Evolutionary conservation across 2,113 vertebrate genomes (phyloP).

Genomic region (Ailurus styani): DNA sequence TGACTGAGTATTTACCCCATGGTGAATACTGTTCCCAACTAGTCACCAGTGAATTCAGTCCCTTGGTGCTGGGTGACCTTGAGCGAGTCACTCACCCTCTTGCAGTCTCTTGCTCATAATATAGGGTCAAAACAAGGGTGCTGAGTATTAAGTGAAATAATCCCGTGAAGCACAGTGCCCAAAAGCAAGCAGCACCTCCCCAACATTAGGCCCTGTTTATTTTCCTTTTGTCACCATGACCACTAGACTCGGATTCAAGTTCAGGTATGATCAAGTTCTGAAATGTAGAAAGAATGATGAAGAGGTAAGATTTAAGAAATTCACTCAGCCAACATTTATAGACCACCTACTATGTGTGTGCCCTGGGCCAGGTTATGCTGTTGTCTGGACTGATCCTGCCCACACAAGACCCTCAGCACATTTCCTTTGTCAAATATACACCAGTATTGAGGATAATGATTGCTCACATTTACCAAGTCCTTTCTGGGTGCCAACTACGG

Average conservation of each 20-base stretch:
- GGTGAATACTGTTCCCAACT: not conserved
- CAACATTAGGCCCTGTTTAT: not conserved
- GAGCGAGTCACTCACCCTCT: not conserved
- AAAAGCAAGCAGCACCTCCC: not conserved
- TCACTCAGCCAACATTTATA: not conserved
- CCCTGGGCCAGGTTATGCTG: too few species aligned
- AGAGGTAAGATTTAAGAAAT: not conserved
- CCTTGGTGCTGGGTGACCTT: not conserved
- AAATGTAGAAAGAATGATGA: not conserved
- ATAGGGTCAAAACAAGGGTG: not conserved
- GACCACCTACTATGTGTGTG: not conserved
- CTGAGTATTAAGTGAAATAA: not conserved
- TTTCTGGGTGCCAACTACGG: not conserved
- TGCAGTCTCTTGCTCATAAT: not conserved
- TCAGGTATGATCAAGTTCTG: not conserved
- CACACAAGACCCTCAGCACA: not conserved
- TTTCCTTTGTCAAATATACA: not conserved
- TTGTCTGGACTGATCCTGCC: not conserved
- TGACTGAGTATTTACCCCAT: not conserved
- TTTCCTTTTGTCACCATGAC: not conserved
- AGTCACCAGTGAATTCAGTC: not conserved
- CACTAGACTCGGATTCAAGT: not conserved
- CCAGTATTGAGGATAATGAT: not conserved
- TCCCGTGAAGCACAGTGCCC: not conserved
- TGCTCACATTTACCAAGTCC: not conserved